Base-by-base conservation (phyloP, 2,797 vertebrate species). In the Hylomyscus alleni region DNA sequence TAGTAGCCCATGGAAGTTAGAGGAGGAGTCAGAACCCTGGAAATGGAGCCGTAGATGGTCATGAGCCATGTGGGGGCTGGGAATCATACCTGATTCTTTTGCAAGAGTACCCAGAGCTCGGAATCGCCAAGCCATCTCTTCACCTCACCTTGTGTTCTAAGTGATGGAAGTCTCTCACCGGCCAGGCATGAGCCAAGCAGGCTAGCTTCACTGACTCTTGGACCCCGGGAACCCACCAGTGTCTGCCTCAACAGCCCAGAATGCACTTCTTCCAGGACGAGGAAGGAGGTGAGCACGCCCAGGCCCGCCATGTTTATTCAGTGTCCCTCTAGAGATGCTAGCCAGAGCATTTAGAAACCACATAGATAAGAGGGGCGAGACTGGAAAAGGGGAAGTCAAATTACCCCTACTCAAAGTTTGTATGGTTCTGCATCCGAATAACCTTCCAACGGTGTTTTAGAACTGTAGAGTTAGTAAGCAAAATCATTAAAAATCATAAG, bases 281-380 rank as follows among this genome's bases (percentile, higher is more conserved):
- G 47, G 31, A 69, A 37, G 13, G 34, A 52, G 62, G 6, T 8
- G 20, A 19, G 0, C 6, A 10, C 5, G 31, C 7, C 47, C 47
- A n/a, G 3, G 3, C 0, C 44, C 31, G 24, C 22, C 12, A 24
- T 20, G 50, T n/a, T 31, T n/a, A 22, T 2, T 24, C 44, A 15
- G 29, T 50, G 19, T n/a, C 13, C 6, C 62, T 15, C 44, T 86
- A 50, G 29, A n/a, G 31, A 69, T 69, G 44, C 47, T n/a, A 52
- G 12, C 31, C 62, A n/a, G 58, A 69, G 19, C 83, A 52, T 24
- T 52, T n/a, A 10, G 20, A 44, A 65, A 22, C 10, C 60, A 34
- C 3, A 0, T 44, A 65, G 62, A 47, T 65, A 84, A 13, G 65
- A 47, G 26, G 15, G 14, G 26, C 11, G 19, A 84, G 15, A 44